Evolutionary conservation across 2,888 invertebrate genomes (phyloP).

Genomic region (Microplitis manilae): DNA sequence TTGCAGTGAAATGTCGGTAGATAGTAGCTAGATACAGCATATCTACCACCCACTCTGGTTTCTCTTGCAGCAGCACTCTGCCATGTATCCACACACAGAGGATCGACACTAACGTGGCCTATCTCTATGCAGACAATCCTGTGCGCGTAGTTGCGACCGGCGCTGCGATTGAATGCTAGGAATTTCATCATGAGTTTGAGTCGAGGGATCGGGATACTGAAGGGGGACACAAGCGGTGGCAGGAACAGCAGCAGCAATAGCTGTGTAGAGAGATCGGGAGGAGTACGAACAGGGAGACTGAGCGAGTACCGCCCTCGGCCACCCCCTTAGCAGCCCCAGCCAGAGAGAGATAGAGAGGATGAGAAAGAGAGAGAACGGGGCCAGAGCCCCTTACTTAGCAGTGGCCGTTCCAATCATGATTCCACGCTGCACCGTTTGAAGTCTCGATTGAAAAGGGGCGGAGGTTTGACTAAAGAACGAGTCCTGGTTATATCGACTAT

Average conservation of each 20-base stretch:
- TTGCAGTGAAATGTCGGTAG: slow-evolving; percentile 28
- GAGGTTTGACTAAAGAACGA: slow-evolving; percentile 72
- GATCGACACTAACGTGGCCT: slow-evolving; percentile 22
- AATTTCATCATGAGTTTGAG: slow-evolving; percentile 72
- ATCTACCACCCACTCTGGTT: slow-evolving; percentile 21
- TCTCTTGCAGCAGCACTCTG: slow-evolving; percentile 24
- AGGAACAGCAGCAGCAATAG: slow-evolving; percentile 1
- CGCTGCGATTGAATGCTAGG: slow-evolving; percentile 71
- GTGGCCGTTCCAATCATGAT: slow-evolving; percentile 72
- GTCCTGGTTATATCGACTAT: slow-evolving; percentile 64
- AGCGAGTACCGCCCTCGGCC: slow-evolving; percentile 53
- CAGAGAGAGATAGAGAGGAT: slow-evolving; percentile 48
- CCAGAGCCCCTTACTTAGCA: slow-evolving; percentile 69
- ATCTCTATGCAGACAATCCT: slow-evolving; percentile 47
- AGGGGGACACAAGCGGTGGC: slow-evolving; percentile 51
- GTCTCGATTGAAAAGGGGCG: slow-evolving; percentile 72
- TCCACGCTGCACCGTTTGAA: slow-evolving; percentile 71
- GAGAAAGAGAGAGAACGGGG: slow-evolving; percentile 59
- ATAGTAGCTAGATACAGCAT: neutral
- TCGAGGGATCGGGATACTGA: slow-evolving; percentile 62
- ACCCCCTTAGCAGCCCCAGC: slow-evolving; percentile 43
- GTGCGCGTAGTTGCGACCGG: slow-evolving; percentile 63
- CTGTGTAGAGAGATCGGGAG: slow-evolving; percentile 44
- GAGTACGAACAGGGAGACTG: slow-evolving; percentile 52
- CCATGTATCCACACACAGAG: slow-evolving; percentile 35